Evolutionary conservation across 1,140 invertebrate species (phyloP), one percentile per base, ranked within the genome.

Genomic region (Drosophila mauritiana): DNA sequence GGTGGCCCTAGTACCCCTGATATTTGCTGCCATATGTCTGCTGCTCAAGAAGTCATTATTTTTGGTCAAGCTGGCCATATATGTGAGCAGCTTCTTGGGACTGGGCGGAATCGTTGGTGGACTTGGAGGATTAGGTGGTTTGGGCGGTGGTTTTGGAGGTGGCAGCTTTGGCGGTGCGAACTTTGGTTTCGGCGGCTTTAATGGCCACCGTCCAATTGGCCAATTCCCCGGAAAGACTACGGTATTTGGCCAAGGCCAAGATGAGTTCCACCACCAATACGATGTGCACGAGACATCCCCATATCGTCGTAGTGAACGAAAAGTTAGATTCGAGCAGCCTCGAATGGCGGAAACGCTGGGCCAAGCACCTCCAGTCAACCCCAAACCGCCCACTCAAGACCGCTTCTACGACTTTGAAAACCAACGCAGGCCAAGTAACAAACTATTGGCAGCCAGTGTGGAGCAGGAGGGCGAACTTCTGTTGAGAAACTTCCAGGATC

Each of bases 11-110:
- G 91, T 97, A 13, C 96, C 96, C 0, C 90, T 97, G 58, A 76
- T 96, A 0, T 95, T 97, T 65, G 96, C 95, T 1, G 80, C 95
- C 12, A 89, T 96, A 36, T 93, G 96, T 46, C 54, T 97, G 27
- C 90, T 96, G 4, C 95, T 95, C 7, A 96, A 96, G 80, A 97
- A 97, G 80, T 95, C 95, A 0, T 93, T 96, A 27, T 84, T 96
- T 1, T 64, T 97, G 8, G 95, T 95, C 15, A 97, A 97, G 92
- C 61, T 96, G 56, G 96, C 95, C 0, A 80, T 96, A 1, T 91
- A 96, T 56, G 93, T 96, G 6, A 94, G 95, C 40, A 95, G 95
- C 22, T 92, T 96, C 27, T 93, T 96, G 65, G 95, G 95, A 25
- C 90, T 94, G 4, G 93, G 94, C 4, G 92, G 92, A 52, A 72